Evolutionary conservation across 2,797 vertebrate genomes (phyloP).

Genomic region (Meriones psammophilus): DNA sequence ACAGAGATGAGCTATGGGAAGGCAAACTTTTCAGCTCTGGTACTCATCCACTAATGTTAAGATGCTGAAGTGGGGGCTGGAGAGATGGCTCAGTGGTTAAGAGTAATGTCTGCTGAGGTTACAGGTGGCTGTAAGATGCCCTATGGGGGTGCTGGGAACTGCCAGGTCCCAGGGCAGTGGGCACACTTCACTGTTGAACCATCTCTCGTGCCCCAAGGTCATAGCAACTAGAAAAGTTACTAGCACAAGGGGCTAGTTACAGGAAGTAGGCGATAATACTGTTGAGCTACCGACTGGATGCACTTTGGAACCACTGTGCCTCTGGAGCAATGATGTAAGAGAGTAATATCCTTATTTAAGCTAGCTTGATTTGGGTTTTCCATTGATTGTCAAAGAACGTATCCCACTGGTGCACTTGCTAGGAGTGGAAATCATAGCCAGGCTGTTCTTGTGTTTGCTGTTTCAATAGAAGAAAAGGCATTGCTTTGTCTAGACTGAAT

Average conservation of each 20-base stretch:
- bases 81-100: no score
- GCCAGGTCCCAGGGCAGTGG: not conserved
- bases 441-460: not conserved
- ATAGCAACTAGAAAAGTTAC: not conserved
- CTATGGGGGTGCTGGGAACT: not conserved
- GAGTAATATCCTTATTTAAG: not conserved
- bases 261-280: not conserved
- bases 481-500: not conserved
- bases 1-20: not conserved
- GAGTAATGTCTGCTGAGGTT: not conserved
- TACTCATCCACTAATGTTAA: not conserved
- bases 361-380: not conserved
- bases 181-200: not conserved
- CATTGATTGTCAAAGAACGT: not conserved
- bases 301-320: not conserved
- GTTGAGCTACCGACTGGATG: not conserved
- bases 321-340: not conserved
- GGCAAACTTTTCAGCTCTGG: not conserved
- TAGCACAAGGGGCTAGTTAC: not conserved
- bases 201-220: not conserved
- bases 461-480: not conserved
- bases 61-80: not conserved
- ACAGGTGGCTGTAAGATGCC: not conserved
- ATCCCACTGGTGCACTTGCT: not conserved
- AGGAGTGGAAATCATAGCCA: not conserved